Evolutionary conservation across 1,140 invertebrate species (phyloP).

Genomic region (Drosophila ercepeae): DNA sequence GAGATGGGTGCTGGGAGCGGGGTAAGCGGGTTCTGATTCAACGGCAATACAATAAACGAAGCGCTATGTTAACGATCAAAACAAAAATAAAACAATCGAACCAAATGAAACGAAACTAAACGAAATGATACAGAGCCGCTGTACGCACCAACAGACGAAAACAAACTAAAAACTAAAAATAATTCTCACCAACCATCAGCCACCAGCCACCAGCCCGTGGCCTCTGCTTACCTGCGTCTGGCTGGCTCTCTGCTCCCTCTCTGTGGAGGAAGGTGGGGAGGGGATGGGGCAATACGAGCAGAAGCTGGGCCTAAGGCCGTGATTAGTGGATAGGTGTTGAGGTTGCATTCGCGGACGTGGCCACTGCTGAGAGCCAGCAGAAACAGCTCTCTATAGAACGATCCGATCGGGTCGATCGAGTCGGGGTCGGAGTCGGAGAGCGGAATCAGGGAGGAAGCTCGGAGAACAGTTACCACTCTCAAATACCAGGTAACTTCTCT

Average conservation of each 20-base stretch:
- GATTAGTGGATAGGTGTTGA: neutral
- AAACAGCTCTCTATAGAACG: neutral
- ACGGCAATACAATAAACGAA: neutral
- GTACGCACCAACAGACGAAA: constrained; percentile 72
- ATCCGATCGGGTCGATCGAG: too few species aligned
- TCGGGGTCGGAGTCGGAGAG: neutral
- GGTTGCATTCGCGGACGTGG: neutral
- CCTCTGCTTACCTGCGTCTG: neutral
- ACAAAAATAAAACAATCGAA: constrained; percentile 33
- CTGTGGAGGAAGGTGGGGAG: neutral
- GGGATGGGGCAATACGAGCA: neutral
- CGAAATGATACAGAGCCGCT: constrained; percentile 33
- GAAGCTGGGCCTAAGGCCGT: neutral
- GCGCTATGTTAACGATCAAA: neutral
- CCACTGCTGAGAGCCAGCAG: neutral
- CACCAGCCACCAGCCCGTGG: too few species aligned
- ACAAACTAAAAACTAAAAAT: constrained; percentile 70
- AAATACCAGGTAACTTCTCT: neutral
- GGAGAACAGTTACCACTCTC: neutral
- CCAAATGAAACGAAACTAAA: neutral
- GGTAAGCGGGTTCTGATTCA: neutral
- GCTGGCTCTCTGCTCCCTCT: neutral
- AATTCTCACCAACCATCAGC: constrained; percentile 58
- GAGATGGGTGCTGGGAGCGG: neutral
- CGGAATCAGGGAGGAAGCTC: too few species aligned